Evolutionary conservation across 2,888 invertebrate species (phyloP).

Genomic region (Pogonocherus hispidulus): DNA sequence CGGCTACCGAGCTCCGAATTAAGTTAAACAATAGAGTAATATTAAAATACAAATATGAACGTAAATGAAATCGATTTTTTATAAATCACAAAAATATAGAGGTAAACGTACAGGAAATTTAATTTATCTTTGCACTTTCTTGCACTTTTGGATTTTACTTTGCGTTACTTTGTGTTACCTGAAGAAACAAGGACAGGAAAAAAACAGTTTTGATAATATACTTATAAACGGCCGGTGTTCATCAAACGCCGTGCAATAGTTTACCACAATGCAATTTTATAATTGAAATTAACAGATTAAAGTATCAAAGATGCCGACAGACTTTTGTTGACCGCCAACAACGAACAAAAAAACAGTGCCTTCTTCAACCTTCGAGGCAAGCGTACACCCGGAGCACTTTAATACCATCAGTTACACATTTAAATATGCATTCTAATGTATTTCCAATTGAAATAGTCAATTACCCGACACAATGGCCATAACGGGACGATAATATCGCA

Average conservation of each 20-base stretch:
- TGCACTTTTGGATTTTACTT: too few species aligned
- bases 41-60: too few species aligned
- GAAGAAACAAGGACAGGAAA: too few species aligned
- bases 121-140: too few species aligned
- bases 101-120: too few species aligned
- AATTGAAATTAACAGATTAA: not conserved
- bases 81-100: too few species aligned
- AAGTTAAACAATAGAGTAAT: too few species aligned
- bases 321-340: not conserved
- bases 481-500: constrained; percentile 29
- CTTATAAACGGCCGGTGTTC: not conserved
- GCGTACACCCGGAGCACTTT: constrained; percentile 8
- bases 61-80: too few species aligned
- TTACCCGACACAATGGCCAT: constrained; percentile 35
- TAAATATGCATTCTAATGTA: constrained; percentile 26
- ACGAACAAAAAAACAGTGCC: not conserved
- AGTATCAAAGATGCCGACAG: constrained; percentile 16
- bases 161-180: too few species aligned
- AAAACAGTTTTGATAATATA: not conserved
- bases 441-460: constrained; percentile 36
- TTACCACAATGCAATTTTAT: constrained; percentile 1
- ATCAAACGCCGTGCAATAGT: not conserved
- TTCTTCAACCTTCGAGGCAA: not conserved
- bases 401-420: constrained; percentile 35
- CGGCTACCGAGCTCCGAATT: too few species aligned